Evolutionary conservation across 1,140 invertebrate genomes (phyloP).

Genomic region (Tetramorium parvispinum): DNA sequence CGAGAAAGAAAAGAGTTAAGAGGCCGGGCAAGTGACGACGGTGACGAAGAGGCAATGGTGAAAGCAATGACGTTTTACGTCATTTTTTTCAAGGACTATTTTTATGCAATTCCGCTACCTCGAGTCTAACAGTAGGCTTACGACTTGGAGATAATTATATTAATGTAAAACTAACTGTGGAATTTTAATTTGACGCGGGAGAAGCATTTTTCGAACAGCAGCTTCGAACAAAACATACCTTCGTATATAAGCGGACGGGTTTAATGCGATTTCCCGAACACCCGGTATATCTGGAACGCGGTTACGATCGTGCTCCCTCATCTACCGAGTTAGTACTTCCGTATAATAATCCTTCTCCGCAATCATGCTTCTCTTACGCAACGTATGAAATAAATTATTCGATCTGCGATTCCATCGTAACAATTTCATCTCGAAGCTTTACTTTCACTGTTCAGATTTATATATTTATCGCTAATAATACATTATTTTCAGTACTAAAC

Average conservation of each 20-base stretch:
- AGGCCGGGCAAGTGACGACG: neutral
- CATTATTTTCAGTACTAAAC: neutral
- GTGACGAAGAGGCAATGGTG: constrained; percentile 28
- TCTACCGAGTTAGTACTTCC: constrained; percentile 15
- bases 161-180: constrained; percentile 37
- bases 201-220: neutral
- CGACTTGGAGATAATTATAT: constrained; percentile 40
- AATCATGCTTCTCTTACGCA: constrained; percentile 10
- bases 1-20: neutral
- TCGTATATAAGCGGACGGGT: neutral
- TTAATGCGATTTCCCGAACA: neutral
- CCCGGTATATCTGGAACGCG: neutral
- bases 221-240: neutral
- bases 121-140: constrained; percentile 67
- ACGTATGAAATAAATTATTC: constrained; percentile 51
- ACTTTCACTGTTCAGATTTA: constrained; percentile 22
- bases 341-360: constrained; percentile 17
- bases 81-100: constrained; percentile 48
- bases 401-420: constrained; percentile 22
- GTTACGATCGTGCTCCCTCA: constrained; percentile 3
- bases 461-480: constrained; percentile 13
- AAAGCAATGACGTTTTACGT: constrained; percentile 35
- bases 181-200: constrained; percentile 8
- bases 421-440: constrained; percentile 24
- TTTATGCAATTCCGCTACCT: constrained; percentile 68